These are phyloP conservation scores for Motacilla tschutschensis DNA, from an alignment of 2,113 vertebrate species.

Conservation along the genomic window DNA sequence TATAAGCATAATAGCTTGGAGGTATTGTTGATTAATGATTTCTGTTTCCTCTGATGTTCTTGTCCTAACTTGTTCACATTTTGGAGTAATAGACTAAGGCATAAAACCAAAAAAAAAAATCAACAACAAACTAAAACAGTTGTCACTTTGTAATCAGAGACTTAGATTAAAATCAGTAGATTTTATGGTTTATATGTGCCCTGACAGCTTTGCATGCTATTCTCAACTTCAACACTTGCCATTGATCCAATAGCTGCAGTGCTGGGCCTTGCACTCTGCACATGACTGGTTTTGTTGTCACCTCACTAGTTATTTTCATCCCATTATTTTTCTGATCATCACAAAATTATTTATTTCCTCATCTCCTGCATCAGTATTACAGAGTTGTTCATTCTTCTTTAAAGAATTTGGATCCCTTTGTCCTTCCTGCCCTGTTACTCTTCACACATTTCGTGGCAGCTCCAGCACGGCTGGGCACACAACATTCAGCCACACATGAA, in stretches of 20 bases:
- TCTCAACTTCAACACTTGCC: not conserved
- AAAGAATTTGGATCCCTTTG: not conserved
- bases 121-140: not conserved
- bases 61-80: slow-evolving; percentile 47
- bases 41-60: slow-evolving; percentile 47
- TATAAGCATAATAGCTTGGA: slow-evolving; percentile 35
- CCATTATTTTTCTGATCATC: slow-evolving; percentile 19
- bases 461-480: not conserved
- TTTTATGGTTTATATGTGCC: not conserved
- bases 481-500: not conserved
- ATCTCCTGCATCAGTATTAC: not conserved
- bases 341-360: slow-evolving; percentile 16
- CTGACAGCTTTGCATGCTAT: not conserved
- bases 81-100: not conserved
- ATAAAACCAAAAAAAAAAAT: not conserved
- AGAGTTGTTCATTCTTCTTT: not conserved
- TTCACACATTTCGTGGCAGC: not conserved
- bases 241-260: not conserved
- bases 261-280: not conserved
- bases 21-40: slow-evolving; percentile 58
- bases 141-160: slow-evolving; percentile 44
- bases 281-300: not conserved
- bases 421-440: not conserved
- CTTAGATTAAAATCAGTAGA: not conserved
- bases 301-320: not conserved